Conservation (phyloP, 2,888 invertebrate genomes). For the Thereva nobilitata region DNA sequence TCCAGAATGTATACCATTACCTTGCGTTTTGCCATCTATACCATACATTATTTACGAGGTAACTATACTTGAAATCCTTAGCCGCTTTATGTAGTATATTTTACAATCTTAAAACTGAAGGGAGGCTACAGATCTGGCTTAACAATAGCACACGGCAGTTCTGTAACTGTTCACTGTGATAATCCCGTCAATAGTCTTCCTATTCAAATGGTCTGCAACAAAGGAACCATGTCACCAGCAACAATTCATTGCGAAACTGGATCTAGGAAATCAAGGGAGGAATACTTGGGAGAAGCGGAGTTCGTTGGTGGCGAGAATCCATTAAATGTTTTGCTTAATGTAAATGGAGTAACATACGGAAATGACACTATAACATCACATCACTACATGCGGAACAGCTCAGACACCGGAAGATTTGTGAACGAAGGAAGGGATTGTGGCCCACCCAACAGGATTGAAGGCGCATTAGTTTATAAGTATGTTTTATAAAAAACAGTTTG, state of each 20-base stretch:
- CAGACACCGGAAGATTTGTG: conserved; percentile 45
- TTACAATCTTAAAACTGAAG: conserved; percentile 49
- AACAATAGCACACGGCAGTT: conserved; percentile 80
- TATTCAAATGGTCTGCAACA: conserved; percentile 56
- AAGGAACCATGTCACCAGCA: conserved; percentile 52
- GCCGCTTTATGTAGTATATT: too few relatives aligned
- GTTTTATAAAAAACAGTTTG: conserved; percentile 29
- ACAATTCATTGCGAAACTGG: conserved; percentile 55
- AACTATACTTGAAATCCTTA: conserved; percentile 20
- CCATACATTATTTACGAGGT: conserved; percentile 55
- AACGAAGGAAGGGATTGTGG: conserved; percentile 50
- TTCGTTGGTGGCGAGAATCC: conserved; percentile 43
- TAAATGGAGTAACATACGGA: conserved; percentile 28
- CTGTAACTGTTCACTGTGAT: conserved; percentile 75
- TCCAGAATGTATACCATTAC: conserved; percentile 74
- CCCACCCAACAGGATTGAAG: conserved; percentile 67
- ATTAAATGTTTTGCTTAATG: conserved; percentile 40
- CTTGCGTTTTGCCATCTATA: conserved; percentile 55
- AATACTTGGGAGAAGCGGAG: conserved; percentile 46
- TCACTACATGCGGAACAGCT: conserved; percentile 37
- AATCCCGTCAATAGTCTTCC: conserved; percentile 59
- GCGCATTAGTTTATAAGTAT: conserved; percentile 71
- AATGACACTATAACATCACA: conserved; percentile 14
- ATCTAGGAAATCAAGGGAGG: conserved; percentile 53
- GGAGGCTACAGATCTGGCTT: conserved; percentile 78